Conservation (phyloP, 2,888 invertebrate genomes). For the Drosophila seclusa region DNA sequence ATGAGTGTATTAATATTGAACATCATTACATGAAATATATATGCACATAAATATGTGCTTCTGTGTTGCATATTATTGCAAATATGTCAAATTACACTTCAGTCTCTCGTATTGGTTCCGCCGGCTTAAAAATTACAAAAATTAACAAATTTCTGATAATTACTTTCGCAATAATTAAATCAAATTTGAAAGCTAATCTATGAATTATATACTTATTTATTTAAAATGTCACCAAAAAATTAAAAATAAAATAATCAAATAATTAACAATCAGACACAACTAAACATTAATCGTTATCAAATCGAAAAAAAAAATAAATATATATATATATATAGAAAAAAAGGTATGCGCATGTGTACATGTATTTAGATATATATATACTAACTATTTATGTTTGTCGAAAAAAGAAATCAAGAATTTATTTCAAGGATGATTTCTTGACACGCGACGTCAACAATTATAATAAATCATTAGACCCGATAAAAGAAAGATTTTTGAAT, state of each 20-base stretch:
- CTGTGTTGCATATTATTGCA: slow-evolving; percentile 58
- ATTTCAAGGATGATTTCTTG: background rate
- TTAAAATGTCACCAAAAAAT: slow-evolving; percentile 30
- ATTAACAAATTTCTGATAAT: slow-evolving; percentile 83
- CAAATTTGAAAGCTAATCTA: slow-evolving; percentile 38
- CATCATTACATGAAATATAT: slow-evolving; percentile 35
- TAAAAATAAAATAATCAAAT: slow-evolving; percentile 16
- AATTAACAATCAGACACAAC: background rate
- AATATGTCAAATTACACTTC: slow-evolving; percentile 87
- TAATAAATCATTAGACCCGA: background rate
- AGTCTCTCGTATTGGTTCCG: slow-evolving; percentile 91
- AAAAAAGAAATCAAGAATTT: background rate
- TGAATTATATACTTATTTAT: slow-evolving; percentile 22
- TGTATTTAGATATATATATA: slow-evolving; percentile 6
- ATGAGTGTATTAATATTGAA: slow-evolving; percentile 43
- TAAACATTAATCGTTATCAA: background rate
- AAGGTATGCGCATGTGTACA: background rate
- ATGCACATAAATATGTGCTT: slow-evolving; percentile 39
- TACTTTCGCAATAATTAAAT: slow-evolving; percentile 70
- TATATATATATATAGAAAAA: background rate
- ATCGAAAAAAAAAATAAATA: background rate
- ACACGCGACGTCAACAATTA: background rate
- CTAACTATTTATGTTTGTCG: background rate
- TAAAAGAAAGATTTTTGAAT: background rate
- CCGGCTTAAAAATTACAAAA: slow-evolving; percentile 88